Percentiles rank a stretch among this genome's conserved stretches.
phyloP scores from a whole-genome alignment of 2,888 invertebrate genomes.

The Apantesis nais region DNA sequence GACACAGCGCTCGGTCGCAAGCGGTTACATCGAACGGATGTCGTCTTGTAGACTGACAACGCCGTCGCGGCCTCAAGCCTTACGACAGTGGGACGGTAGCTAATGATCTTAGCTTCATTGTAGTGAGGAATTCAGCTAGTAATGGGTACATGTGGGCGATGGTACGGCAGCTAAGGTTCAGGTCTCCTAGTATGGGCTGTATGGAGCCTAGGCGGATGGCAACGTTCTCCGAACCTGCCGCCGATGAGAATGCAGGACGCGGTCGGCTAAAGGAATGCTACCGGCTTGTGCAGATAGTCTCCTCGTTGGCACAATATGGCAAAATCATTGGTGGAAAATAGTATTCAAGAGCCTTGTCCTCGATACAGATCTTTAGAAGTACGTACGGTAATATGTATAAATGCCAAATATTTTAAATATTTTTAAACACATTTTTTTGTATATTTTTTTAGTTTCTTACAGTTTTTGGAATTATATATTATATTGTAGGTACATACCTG shows the following conservation, averaged over 20 bases:
- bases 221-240: conserved; percentile 71
- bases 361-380: conserved; percentile 16
- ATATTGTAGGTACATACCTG: neutral
- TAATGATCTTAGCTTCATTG: conserved; percentile 77
- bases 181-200: conserved; percentile 45
- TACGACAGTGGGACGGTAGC: conserved; percentile 68
- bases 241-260: conserved; percentile 77
- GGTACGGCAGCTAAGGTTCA: conserved; percentile 60
- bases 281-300: conserved; percentile 49
- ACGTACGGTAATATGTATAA: conserved; percentile 10
- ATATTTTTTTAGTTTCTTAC: neutral
- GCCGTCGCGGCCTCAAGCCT: conserved; percentile 55
- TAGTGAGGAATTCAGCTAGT: conserved; percentile 70
- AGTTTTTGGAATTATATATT: neutral
- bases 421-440: neutral
- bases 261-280: conserved; percentile 63
- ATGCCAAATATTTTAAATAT: neutral
- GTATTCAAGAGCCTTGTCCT: conserved; percentile 25
- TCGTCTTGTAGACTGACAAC: conserved; percentile 77
- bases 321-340: conserved; percentile 39
- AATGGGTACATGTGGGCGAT: conserved; percentile 76
- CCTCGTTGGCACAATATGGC: conserved; percentile 51
- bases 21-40: conserved; percentile 74
- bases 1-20: conserved; percentile 60
- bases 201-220: conserved; percentile 65